Percentiles rank a stretch among this genome's conserved stretches.
Conservation (phyloP, 2,797 vertebrate species). For the Schizopygopsis pylzovi region DNA sequence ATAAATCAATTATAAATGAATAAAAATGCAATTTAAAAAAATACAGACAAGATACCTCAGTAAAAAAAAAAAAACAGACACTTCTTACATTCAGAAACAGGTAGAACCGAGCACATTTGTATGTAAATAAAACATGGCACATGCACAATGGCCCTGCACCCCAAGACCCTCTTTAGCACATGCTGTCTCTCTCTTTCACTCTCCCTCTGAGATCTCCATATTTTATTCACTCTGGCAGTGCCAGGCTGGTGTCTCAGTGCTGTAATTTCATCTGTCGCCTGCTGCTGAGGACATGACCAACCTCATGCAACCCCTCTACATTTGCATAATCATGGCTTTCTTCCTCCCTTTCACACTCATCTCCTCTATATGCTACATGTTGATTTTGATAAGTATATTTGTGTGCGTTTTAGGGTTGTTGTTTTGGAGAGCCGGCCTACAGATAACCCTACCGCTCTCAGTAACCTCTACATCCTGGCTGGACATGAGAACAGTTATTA, state of each 20-base stretch:
- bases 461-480: slow-evolving; percentile 98
- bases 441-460: slow-evolving; percentile 91
- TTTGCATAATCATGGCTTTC: not conserved
- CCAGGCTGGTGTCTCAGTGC: slow-evolving; percentile 71
- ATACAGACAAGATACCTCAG: not conserved
- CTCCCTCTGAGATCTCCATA: slow-evolving; percentile 63
- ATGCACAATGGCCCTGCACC: slow-evolving; percentile 10
- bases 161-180: slow-evolving; percentile 38
- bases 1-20: not conserved
- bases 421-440: slow-evolving; percentile 97
- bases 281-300: slow-evolving; percentile 52
- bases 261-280: slow-evolving; percentile 68
- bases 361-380: not conserved
- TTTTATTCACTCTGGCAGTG: slow-evolving; percentile 82
- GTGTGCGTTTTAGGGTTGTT: slow-evolving; percentile 84
- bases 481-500: slow-evolving; percentile 99
- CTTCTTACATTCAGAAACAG: not conserved
- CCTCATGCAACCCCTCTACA: slow-evolving; percentile 36
- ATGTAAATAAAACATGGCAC: not conserved
- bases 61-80: not conserved
- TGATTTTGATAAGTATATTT: slow-evolving; percentile 3
- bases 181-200: slow-evolving; percentile 23
- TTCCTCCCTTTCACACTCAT: not conserved
- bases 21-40: not conserved
- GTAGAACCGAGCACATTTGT: not conserved